A percentile compares a stretch with the other conserved stretches of the same genome.
phyloP scores from a whole-genome alignment of 23 tunicate genomes.

The Halocynthia aurantium region DNA sequence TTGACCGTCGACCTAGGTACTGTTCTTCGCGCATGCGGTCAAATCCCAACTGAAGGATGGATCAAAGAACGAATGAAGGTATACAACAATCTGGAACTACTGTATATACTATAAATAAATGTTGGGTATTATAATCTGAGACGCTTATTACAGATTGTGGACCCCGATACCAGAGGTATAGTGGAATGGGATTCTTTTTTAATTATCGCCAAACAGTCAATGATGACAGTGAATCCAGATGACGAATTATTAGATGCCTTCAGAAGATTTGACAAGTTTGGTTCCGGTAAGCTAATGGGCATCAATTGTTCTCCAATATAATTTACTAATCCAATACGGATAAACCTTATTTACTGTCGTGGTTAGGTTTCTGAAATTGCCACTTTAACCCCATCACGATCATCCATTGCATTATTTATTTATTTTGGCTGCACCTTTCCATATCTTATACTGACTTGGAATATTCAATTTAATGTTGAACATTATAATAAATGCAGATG shows the following conservation, averaged over 20 bases:
- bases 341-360: no score
- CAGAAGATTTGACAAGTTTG: conserved; percentile 60
- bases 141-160: conserved; percentile 35
- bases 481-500: no score
- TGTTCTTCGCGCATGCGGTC: conserved; percentile 71
- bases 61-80: conserved; percentile 65
- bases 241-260: conserved; percentile 79
- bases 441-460: no score
- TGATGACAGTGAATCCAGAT: conserved; percentile 49
- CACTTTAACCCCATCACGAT: no score
- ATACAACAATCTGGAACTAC: background rate
- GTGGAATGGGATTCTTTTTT: conserved; percentile 76
- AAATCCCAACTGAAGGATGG: conserved; percentile 78
- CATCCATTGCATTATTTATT: no score
- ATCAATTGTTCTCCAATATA: background rate
- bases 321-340: no score
- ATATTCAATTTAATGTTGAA: no score
- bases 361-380: no score
- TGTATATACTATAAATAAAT: background rate
- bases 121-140: background rate
- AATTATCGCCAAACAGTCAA: conserved; percentile 45
- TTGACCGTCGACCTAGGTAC: conserved; percentile 44
- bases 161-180: conserved; percentile 58
- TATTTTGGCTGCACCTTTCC: no score
- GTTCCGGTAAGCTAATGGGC: conserved; percentile 2